These are phyloP conservation scores for Phaetusa simplex DNA, from an alignment of 2,113 vertebrate species.

Conservation along the genomic window DNA sequence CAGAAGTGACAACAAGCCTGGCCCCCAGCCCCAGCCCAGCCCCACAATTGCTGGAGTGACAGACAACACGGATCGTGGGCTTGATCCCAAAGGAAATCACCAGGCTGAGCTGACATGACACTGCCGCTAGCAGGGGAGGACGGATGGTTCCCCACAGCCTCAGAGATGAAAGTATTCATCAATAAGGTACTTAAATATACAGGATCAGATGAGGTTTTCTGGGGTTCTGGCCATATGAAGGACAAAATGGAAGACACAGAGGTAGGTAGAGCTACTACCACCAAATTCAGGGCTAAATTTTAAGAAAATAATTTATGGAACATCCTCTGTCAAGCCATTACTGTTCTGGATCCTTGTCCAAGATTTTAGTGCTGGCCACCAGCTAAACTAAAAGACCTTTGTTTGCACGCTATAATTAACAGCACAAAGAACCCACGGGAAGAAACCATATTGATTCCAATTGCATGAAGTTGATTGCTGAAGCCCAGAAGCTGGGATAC, in stretches of 20 bases:
- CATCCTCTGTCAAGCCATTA: neutral
- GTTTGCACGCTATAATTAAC: neutral
- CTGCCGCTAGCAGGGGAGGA: neutral
- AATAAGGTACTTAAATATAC: rapidly evolving
- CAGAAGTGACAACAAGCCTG: neutral
- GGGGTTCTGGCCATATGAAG: neutral
- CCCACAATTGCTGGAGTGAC: neutral
- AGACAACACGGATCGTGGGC: rapidly evolving
- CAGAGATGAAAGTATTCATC: neutral
- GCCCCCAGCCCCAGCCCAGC: neutral
- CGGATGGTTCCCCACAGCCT: neutral
- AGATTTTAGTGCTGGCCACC: neutral
- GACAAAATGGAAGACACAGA: neutral
- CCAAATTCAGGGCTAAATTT: neutral
- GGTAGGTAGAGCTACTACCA: neutral
- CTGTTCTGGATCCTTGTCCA: neutral
- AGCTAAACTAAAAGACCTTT: neutral
- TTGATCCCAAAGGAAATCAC: neutral
- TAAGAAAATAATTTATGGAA: neutral
- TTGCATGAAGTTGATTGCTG: neutral
- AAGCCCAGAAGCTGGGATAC: neutral
- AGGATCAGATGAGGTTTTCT: neutral
- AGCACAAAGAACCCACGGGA: neutral
- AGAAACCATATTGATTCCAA: neutral
- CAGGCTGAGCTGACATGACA: neutral